Base-by-base conservation (phyloP, 2,888 invertebrate genomes). In the Noctua comes region DNA sequence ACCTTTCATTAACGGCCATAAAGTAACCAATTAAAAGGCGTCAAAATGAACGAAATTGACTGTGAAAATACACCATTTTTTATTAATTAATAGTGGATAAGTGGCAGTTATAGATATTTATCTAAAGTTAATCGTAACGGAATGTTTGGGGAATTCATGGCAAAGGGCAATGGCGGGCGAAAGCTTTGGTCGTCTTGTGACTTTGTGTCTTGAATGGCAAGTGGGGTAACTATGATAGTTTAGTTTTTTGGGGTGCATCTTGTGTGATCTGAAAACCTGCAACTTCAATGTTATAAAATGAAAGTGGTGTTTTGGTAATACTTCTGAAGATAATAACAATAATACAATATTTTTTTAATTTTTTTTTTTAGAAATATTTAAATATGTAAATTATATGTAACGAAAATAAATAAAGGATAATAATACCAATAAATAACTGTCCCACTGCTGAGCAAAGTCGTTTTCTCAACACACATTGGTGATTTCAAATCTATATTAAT, bases 161-260 rank as follows among this genome's bases (percentile, higher is more conserved):
- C 88, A 91, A 90, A 91, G 91, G 87, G 89, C 91, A 91, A 89
- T 89, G 89, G 90, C 86, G 88, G 85, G 80, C 84, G 77, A 82
- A 81, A 83, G 85, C 82, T 81, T 72, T 6, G 31, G 46, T 24
- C 66, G 54, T 62, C 79, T 73, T 68, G 66, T 70, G 65, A 66
- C 73, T 77, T 57, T 40, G 27, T 11, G 24, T 27, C 43, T 54
- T 48, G 7, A 18, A 27, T 24, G 70, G 31, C 70, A 79, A 79
- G 21, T 11, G 84, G 13, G 1, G 2, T 69, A 82, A 73, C 18
- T 68, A 0, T 13, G 27, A 62, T 27, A 68, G n/a, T 59, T 8
- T 21, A n/a, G 3, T 31, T 66, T 65, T 80, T 31, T 21, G 24
- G 18, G 31, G 24, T 6, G 13, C 21, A 43, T 43, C 4, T 1